Evolutionary conservation across 1,140 invertebrate species (phyloP), one percentile per base, ranked within the genome.

Genomic region (Hylyphantes graminicola): DNA sequence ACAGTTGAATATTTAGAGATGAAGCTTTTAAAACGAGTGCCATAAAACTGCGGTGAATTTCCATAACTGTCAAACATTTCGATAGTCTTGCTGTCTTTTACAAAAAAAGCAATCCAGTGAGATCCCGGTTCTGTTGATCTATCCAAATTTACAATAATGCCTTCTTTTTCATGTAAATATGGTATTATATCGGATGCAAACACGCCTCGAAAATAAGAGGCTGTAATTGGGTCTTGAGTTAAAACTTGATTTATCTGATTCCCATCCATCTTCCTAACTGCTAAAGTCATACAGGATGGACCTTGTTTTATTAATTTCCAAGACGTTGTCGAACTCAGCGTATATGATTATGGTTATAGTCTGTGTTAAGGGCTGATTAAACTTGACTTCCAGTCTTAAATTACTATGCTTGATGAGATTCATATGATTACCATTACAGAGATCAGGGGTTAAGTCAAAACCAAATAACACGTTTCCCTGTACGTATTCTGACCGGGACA

Each of bases 221-320:
- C 8, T 11, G 67, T 50, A 51, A 13, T 11, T 8, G 35, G 35
- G 35, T 35, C 5, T 35, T 35, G 35, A 2, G 35, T 2, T 35
- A 35, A 35, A 35, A 35, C 35, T 35, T 35, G 35, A 5, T 35
- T 5, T 1, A 35, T 35, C 35, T 35, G 35, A 2, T 35, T 35
- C 5, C 35, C 35, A 5, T 5, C n/a, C 48, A 35, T 15, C 0
- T 70, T 10, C 51, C 53, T 70, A 48, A 15, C 15, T 70, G 50
- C 11, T 48, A 48, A 51, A 70, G 53, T 50, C 35, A 48, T 70
- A 70, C n/a, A 70, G 12, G 53, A 51, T 70, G 8, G 50, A 15
- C 53, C 67, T 70, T 50, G 67, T 15, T 73, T 73, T 57, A 2
- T 19, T 73, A 11, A 73, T 73, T 73, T 73, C 53, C 17, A 73